Conservation (phyloP, 2,888 invertebrate species). For the Ditula angustiorana region DNA sequence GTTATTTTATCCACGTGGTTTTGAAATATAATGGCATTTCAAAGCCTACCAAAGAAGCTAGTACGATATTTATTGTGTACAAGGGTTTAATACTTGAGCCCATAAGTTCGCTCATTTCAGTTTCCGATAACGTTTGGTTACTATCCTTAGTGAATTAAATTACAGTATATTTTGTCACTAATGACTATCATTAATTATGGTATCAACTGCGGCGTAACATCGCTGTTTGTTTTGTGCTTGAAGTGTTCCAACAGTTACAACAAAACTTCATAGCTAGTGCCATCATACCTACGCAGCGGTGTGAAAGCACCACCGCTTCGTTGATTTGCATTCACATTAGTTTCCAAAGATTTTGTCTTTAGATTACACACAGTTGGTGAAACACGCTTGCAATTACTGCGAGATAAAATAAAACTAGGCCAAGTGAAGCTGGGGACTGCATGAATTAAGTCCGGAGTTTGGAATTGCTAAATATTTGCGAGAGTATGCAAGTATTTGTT, state of each 20-base stretch:
- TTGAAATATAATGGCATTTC: no score
- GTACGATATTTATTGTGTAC: background rate
- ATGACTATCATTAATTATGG: background rate
- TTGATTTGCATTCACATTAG: constrained; percentile 7
- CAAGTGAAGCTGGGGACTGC: constrained; percentile 47
- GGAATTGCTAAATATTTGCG: constrained; percentile 9
- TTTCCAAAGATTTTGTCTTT: constrained; percentile 5
- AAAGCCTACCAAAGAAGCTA: no score
- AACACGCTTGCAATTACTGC: constrained; percentile 17
- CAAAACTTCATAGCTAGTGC: constrained; percentile 11
- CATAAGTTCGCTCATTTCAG: background rate
- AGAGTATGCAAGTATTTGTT: constrained; percentile 5
- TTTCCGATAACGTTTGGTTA: background rate
- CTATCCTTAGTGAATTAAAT: background rate
- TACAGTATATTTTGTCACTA: background rate
- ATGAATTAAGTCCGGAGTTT: constrained; percentile 13
- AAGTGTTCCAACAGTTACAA: constrained; percentile 21
- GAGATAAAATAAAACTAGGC: constrained; percentile 52
- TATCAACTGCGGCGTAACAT: background rate
- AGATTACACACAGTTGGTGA: constrained; percentile 5
- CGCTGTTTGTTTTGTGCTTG: constrained; percentile 7
- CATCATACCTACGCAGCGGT: constrained; percentile 5
- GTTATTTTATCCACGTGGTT: no score
- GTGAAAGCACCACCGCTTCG: background rate
- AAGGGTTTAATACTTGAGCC: background rate